Evolutionary conservation across 2,888 invertebrate species (phyloP).

Genomic region (Opisthograptis luteolata): DNA sequence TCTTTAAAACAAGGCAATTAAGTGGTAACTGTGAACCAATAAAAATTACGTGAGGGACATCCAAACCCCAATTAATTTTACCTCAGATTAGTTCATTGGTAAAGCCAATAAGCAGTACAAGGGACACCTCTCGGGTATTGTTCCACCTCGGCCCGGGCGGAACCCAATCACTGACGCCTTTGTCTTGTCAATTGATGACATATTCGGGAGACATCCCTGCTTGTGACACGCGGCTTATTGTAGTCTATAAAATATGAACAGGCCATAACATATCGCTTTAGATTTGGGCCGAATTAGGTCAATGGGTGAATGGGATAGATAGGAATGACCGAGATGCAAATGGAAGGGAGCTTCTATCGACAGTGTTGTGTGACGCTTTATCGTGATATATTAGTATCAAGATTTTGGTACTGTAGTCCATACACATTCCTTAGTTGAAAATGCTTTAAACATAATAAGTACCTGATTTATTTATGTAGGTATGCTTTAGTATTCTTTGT

Average conservation of each 20-base stretch:
- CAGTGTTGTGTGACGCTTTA: conserved; percentile 10
- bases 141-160: conserved; percentile 41
- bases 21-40: neutral
- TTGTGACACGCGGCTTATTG: conserved; percentile 38
- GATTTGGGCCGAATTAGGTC: conserved; percentile 30
- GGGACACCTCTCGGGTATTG: conserved; percentile 45
- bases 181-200: conserved; percentile 59
- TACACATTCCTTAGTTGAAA: neutral
- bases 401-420: neutral
- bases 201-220: conserved; percentile 44
- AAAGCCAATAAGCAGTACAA: conserved; percentile 41
- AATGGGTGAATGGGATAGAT: conserved; percentile 30
- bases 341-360: conserved; percentile 18
- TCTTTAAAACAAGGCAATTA: no score
- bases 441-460: no score
- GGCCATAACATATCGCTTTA: conserved; percentile 33
- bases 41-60: neutral
- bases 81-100: conserved; percentile 35
- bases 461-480: neutral
- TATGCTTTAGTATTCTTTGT: no score
- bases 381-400: conserved; percentile 11
- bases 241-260: conserved; percentile 40
- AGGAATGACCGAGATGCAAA: conserved; percentile 21
- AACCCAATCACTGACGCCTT: conserved; percentile 55
- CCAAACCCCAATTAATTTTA: conserved; percentile 29